A percentile compares a stretch with the other conserved stretches of the same genome.
phyloP scores from a whole-genome alignment of 1,140 invertebrate species.

The Trypoxylus dichotomus region DNA sequence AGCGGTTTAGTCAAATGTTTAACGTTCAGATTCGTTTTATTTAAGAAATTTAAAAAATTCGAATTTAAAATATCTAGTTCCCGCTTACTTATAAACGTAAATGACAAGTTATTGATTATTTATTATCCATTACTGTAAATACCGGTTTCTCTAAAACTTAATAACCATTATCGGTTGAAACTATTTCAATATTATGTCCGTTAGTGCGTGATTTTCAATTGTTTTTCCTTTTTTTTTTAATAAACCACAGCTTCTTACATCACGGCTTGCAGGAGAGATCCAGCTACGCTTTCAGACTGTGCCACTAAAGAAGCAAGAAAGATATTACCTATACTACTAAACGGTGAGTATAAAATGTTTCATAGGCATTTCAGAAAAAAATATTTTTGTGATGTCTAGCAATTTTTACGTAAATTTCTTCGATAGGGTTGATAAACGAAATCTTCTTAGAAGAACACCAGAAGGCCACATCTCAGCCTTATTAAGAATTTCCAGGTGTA shows the following conservation, averaged over 20 bases:
- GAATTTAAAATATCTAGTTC: too few relatives aligned
- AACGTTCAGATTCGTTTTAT: background rate
- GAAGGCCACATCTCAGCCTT: too few relatives aligned
- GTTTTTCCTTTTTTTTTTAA: background rate
- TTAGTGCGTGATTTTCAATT: background rate
- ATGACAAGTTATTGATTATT: too few relatives aligned
- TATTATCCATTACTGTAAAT: background rate
- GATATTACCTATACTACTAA: background rate
- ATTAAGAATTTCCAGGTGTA: too few relatives aligned
- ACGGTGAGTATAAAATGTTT: background rate
- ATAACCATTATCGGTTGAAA: background rate
- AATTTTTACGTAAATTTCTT: too few relatives aligned
- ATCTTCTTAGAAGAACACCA: too few relatives aligned
- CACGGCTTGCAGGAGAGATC: background rate
- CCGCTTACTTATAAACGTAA: too few relatives aligned
- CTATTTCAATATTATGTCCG: background rate
- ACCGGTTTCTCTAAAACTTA: background rate
- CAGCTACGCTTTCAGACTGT: background rate
- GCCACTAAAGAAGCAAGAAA: slow-evolving; percentile 4
- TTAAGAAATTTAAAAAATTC: background rate
- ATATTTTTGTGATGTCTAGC: too few relatives aligned
- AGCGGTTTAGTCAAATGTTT: background rate
- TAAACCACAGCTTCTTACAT: slow-evolving; percentile 1
- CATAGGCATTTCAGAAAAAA: too few relatives aligned
- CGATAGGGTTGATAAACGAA: too few relatives aligned